These are phyloP conservation scores for Desoria tigrina DNA, from an alignment of 2,888 invertebrate species.

Conservation along the genomic window DNA sequence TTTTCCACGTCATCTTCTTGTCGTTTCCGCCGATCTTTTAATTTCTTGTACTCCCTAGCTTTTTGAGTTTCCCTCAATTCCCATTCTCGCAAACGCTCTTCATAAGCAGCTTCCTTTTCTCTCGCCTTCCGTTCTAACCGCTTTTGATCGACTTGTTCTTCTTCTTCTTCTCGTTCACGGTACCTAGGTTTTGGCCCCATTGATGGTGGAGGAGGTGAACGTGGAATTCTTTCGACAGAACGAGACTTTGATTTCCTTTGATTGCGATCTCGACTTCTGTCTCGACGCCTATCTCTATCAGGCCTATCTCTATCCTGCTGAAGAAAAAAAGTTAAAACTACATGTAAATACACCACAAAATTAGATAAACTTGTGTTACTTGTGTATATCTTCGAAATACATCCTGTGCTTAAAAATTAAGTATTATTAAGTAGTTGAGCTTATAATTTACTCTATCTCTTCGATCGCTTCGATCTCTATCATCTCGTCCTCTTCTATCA, in stretches of 20 bases:
- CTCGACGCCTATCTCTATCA: constrained; percentile 58
- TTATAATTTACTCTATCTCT: constrained; percentile 30
- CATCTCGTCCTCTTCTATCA: constrained; percentile 27
- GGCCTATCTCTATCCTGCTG: constrained; percentile 9
- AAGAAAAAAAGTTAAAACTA: neutral
- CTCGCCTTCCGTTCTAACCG: constrained; percentile 85
- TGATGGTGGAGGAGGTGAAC: constrained; percentile 63
- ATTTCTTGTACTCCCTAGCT: constrained; percentile 84
- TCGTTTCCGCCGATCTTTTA: constrained; percentile 79
- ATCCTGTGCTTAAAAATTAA: too few species aligned
- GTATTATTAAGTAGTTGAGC: too few species aligned
- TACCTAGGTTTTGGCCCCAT: constrained; percentile 45
- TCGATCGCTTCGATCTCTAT: constrained; percentile 30
- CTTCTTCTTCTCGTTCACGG: constrained; percentile 81
- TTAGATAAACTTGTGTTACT: constrained; percentile 57
- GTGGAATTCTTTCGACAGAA: constrained; percentile 56
- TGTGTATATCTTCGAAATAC: constrained; percentile 59
- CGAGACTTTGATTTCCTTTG: constrained; percentile 54
- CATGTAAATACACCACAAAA: neutral
- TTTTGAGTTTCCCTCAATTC: constrained; percentile 86
- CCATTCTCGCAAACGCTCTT: constrained; percentile 71
- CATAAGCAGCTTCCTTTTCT: constrained; percentile 95
- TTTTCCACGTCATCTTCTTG: constrained; percentile 83
- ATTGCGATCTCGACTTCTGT: constrained; percentile 60
- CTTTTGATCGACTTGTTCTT: constrained; percentile 86